A percentile compares a stretch with the other conserved stretches of the same genome.
phyloP scores from a whole-genome alignment of 2,113 vertebrate genomes.

The Centropristis striata region DNA sequence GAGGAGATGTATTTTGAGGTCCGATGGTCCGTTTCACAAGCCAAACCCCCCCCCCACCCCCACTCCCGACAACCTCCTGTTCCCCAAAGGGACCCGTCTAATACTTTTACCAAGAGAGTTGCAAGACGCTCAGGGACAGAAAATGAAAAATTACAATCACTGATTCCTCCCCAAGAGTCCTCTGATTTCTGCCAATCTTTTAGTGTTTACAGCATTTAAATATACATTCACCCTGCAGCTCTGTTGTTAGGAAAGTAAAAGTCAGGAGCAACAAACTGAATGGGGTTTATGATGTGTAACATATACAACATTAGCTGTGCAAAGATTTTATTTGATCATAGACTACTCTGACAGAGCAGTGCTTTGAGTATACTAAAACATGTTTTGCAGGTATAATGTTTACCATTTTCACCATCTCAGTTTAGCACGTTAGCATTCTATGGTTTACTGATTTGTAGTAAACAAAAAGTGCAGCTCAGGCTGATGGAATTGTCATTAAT shows the following conservation, averaged over 20 bases:
- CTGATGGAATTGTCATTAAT: not conserved
- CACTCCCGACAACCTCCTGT: not conserved
- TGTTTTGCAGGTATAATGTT: not conserved
- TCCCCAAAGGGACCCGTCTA: not conserved
- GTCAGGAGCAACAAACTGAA: not conserved
- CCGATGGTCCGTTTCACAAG: slow-evolving; percentile 46
- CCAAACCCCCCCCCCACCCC: not conserved
- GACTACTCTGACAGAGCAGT: not conserved
- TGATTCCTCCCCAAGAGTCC: slow-evolving; percentile 24
- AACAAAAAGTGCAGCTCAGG: not conserved
- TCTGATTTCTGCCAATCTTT: slow-evolving; percentile 16
- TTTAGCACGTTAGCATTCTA: too few relatives aligned
- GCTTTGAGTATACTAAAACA: not conserved
- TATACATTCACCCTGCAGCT: not conserved
- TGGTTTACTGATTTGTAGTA: not conserved
- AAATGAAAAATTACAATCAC: slow-evolving; percentile 10
- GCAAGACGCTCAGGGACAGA: not conserved
- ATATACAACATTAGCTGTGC: not conserved
- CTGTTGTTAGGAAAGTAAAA: not conserved
- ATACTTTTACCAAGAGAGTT: slow-evolving; percentile 24
- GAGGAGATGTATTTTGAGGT: slow-evolving; percentile 46
- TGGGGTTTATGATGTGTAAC: too few relatives aligned
- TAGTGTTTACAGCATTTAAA: not conserved
- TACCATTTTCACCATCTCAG: not conserved
- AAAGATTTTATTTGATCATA: not conserved